A percentile compares a stretch with the other conserved stretches of the same genome.
Evolutionary conservation across 1,140 invertebrate species (phyloP).

Genomic region (Atta colombica): DNA sequence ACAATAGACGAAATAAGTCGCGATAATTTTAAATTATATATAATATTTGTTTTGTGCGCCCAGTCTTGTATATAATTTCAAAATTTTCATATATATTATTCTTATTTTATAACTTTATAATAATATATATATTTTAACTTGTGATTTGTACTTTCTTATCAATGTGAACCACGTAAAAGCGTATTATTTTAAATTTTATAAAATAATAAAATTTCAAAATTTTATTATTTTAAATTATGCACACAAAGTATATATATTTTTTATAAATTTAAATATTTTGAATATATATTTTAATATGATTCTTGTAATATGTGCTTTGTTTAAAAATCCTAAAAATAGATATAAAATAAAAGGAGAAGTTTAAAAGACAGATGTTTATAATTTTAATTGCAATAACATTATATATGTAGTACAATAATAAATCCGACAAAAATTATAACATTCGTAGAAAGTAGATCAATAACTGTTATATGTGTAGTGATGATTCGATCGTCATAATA

Average conservation of each 20-base stretch:
- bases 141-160: background rate
- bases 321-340: background rate
- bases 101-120: too few relatives aligned
- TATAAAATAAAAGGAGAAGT: background rate
- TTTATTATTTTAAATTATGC: too few relatives aligned
- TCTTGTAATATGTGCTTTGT: background rate
- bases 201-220: too few relatives aligned
- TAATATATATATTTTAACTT: background rate
- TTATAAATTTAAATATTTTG: background rate
- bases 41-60: background rate
- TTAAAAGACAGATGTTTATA: background rate
- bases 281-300: background rate
- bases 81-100: too few relatives aligned
- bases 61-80: slow-evolving; percentile 15
- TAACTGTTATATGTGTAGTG: background rate
- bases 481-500: background rate
- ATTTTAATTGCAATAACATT: background rate
- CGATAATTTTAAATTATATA: background rate
- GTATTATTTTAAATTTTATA: too few relatives aligned
- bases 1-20: background rate
- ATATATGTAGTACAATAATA: background rate
- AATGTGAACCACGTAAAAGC: background rate
- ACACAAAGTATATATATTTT: background rate
- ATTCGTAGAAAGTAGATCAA: background rate
- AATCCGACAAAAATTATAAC: background rate